phyloP scores from a whole-genome alignment of 64 coral and sea anemone genomes.

The Anthopleura sola region DNA sequence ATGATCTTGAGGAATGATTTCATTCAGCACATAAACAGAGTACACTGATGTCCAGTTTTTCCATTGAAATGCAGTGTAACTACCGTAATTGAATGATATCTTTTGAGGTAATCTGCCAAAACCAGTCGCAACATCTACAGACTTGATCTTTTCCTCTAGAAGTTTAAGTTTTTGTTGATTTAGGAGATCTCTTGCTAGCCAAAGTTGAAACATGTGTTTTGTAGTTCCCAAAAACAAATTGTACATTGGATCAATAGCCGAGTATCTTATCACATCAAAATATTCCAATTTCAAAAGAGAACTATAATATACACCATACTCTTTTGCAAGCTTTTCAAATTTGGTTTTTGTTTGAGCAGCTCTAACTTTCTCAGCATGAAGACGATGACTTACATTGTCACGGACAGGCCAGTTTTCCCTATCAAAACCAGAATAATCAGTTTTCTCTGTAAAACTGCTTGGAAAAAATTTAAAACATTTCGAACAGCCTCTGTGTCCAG shows the following conservation, averaged over 20 bases:
- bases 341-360: conserved; percentile 25
- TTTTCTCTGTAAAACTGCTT: not conserved
- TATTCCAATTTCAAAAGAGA: conserved; percentile 44
- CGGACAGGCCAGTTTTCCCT: conserved; percentile 37
- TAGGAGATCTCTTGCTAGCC: conserved; percentile 2
- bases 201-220: conserved; percentile 31
- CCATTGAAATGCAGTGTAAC: conserved; percentile 52
- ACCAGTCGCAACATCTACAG: conserved; percentile 25
- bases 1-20: conserved; percentile 21
- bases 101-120: conserved; percentile 31
- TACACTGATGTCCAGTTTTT: conserved; percentile 42
- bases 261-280: conserved; percentile 51
- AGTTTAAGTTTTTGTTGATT: conserved; percentile 29
- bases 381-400: conserved; percentile 16
- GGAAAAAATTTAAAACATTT: conserved; percentile 51
- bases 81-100: conserved; percentile 48
- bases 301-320: conserved; percentile 55
- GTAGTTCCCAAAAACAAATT: conserved; percentile 64
- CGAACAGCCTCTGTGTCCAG: conserved; percentile 14
- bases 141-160: too few relatives aligned
- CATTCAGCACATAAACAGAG: conserved; percentile 32
- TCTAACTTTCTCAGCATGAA: conserved; percentile 23
- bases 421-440: conserved; percentile 65
- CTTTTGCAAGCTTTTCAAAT: conserved; percentile 38
- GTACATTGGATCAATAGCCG: conserved; percentile 64